phyloP scores from a whole-genome alignment of 2,888 invertebrate genomes.

The Ophion ellenae region DNA sequence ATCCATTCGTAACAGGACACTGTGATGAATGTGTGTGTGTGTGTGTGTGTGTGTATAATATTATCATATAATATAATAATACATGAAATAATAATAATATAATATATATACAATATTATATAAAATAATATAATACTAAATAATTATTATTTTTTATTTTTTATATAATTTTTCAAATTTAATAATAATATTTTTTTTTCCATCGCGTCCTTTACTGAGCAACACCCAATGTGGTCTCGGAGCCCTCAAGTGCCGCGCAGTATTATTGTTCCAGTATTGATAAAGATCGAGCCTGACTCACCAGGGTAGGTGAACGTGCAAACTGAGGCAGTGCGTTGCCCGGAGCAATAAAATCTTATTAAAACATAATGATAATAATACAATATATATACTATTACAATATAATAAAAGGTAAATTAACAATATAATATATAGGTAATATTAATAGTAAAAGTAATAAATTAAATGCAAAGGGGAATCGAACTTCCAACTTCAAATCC shows the following conservation, averaged over 20 bases:
- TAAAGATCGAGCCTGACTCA: background rate
- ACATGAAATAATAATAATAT: background rate
- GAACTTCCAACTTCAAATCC: conserved; percentile 18
- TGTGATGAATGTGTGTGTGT: no score
- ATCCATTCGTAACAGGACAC: no score
- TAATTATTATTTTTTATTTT: background rate
- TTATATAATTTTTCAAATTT: background rate
- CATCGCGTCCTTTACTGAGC: background rate
- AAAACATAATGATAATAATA: background rate
- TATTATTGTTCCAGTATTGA: background rate
- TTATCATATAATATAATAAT: background rate
- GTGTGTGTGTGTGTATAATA: no score
- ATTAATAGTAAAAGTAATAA: background rate
- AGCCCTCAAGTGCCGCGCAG: background rate
- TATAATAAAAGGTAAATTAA: background rate
- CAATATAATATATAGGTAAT: background rate
- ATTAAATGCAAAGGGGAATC: conserved; percentile 11
- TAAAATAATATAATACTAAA: no score
- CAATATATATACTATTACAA: background rate
- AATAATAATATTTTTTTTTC: background rate
- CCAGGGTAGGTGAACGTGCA: background rate
- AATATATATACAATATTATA: background rate
- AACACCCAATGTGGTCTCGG: background rate
- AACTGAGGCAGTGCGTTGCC: background rate
- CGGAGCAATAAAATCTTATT: background rate